Evolutionary conservation across 2,113 vertebrate species (phyloP), one percentile per base, ranked within the genome.

Genomic region (Salvelinus fontinalis): DNA sequence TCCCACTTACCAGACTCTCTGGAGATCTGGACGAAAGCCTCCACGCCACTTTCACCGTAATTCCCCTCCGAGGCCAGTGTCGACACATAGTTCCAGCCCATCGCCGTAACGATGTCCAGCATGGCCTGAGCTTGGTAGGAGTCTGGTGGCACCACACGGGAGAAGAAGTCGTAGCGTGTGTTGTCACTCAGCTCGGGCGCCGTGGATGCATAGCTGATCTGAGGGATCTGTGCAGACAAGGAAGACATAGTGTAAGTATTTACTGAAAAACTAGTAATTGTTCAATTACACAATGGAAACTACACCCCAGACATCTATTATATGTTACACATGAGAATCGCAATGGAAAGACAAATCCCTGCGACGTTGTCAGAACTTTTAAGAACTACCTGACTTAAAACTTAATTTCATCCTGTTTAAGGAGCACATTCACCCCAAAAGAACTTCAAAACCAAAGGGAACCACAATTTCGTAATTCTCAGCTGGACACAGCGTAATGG

Each of bases 201-300:
- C 84, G 95, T 96, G 76, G 95, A 96, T 91, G 95, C 95, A 94
- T 96, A 96, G 94, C 95, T 96, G 89, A 96, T 95, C 93, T 96
- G 95, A 95, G 95, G 95, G 93, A 96, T 96, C 95, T 96, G 91
- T 67, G 89, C 89, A 14, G 83, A 79, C 87, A 78, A 80, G 16
- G 3, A 54, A 54, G 16, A 16, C 16, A 5, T 4, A 18, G 51
- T 54, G 51, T 54, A 54, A 54, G 51, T 54, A 54, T 54, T 54
- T 54, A 54, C 4, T 54, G 51, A 1, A 14, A 18, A 54, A 54
- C 16, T 54, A 18, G 51, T 18, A 54, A 14, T 54, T 14, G 16
- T 18, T 18, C 14, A 16, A 54, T 54, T 54, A 3, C 5, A 54
- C 12, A 54, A 54, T 54, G 16, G 51, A 54, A 54, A 54, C 51